Evolutionary conservation across 2,797 vertebrate species (phyloP).

Genomic region (Iguana delicatissima): DNA sequence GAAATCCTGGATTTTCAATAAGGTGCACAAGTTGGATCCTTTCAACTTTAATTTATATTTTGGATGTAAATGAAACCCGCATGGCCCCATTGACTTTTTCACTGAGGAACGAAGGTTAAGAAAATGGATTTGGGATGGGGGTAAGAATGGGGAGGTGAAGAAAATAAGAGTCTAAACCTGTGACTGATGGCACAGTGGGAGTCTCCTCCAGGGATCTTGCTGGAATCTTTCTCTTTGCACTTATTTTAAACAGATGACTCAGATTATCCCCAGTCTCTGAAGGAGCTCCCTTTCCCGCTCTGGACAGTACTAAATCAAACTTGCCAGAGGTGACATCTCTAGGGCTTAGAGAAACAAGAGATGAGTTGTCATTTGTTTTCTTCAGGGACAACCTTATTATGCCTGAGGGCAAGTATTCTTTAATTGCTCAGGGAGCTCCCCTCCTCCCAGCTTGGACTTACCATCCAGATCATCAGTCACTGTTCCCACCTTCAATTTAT

Average conservation of each 20-base stretch:
- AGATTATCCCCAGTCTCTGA: constrained; percentile 18
- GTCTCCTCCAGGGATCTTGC: not conserved
- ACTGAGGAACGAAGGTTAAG: not conserved
- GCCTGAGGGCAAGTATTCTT: constrained; percentile 12
- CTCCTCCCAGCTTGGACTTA: not conserved
- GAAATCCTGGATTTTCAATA: not conserved
- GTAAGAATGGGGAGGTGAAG: not conserved
- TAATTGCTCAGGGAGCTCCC: constrained; percentile 20
- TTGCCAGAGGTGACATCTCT: not conserved
- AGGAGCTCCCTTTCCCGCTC: constrained; percentile 7
- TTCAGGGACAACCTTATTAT: constrained; percentile 33
- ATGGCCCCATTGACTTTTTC: not conserved
- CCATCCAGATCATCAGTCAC: not conserved
- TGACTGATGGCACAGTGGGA: constrained; percentile 1
- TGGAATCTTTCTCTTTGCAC: constrained; percentile 16
- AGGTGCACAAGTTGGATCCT: not conserved
- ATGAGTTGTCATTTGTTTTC: constrained; percentile 20
- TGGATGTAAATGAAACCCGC: not conserved
- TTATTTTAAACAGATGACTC: constrained; percentile 27
- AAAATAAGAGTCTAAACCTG: not conserved
- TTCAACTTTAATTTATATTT: not conserved
- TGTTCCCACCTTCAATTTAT: constrained; percentile 13
- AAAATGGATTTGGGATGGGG: not conserved
- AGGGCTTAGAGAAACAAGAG: not conserved
- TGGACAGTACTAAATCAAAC: constrained; percentile 35